A percentile compares a stretch with the other conserved stretches of the same genome.
Evolutionary conservation across 2,888 invertebrate species (phyloP).

Genomic region (Ophion obscuratus): DNA sequence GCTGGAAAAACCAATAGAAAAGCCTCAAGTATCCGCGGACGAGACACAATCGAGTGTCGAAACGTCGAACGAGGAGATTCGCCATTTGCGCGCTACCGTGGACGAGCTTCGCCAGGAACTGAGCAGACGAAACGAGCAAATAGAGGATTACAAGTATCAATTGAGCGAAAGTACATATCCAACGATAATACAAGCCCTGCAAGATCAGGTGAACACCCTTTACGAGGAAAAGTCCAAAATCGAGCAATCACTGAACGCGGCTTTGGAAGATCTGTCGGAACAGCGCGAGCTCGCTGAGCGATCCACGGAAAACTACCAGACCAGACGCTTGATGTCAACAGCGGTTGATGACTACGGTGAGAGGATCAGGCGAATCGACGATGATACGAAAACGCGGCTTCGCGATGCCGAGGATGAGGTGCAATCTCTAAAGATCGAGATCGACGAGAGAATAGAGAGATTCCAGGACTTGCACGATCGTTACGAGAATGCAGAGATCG

Average conservation of each 20-base stretch:
- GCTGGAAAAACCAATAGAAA: slow-evolving; percentile 16
- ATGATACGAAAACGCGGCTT: neutral
- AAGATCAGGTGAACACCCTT: slow-evolving; percentile 74
- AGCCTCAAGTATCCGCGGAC: neutral
- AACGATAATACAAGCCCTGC: slow-evolving; percentile 81
- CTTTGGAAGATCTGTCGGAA: slow-evolving; percentile 29
- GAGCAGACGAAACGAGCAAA: slow-evolving; percentile 89
- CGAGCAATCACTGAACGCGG: slow-evolving; percentile 51
- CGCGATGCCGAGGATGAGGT: slow-evolving; percentile 89
- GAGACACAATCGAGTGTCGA: slow-evolving; percentile 6
- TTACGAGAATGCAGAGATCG: slow-evolving; percentile 86
- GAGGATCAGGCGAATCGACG: slow-evolving; percentile 2
- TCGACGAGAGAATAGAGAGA: slow-evolving; percentile 84
- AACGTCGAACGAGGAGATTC: slow-evolving; percentile 37
- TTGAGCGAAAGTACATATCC: slow-evolving; percentile 84
- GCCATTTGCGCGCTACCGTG: slow-evolving; percentile 21
- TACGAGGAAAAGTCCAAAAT: slow-evolving; percentile 70
- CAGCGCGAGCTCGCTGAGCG: slow-evolving; percentile 2
- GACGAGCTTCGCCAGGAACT: slow-evolving; percentile 65
- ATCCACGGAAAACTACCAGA: neutral
- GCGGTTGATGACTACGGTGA: neutral
- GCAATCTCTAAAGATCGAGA: slow-evolving; percentile 88
- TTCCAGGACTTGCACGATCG: slow-evolving; percentile 85
- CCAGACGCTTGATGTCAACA: too few species aligned
- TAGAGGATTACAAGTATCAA: slow-evolving; percentile 89